Conservation (phyloP, 2,797 vertebrate species). For the Pampus argenteus region DNA sequence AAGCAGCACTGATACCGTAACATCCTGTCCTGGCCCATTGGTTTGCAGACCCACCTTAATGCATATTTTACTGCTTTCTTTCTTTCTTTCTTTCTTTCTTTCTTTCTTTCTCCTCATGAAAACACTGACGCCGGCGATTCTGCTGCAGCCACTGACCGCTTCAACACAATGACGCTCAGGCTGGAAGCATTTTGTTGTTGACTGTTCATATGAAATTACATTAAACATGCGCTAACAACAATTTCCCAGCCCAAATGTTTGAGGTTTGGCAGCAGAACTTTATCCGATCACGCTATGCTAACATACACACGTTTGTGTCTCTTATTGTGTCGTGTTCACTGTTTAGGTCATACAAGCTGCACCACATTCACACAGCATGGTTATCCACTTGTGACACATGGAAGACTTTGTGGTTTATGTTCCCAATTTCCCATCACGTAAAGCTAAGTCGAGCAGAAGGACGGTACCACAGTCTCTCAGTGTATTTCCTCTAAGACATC, state of each 20-base stretch:
- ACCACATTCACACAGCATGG: not conserved
- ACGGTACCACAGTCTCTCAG: not conserved
- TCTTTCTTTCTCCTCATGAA: not conserved
- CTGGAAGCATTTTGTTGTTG: too few species aligned
- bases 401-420: not conserved
- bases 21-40: slow-evolving; percentile 27
- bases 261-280: too few species aligned
- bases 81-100: not conserved
- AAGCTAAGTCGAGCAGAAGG: slow-evolving; percentile 42
- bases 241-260: too few species aligned
- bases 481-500: slow-evolving; percentile 2
- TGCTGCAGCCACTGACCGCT: too few species aligned
- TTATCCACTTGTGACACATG: not conserved
- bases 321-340: too few species aligned
- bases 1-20: slow-evolving; percentile 27
- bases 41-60: slow-evolving; percentile 51
- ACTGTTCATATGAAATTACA: too few species aligned
- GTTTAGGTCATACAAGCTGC: not conserved
- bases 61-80: slow-evolving; percentile 48
- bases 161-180: too few species aligned
- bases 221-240: too few species aligned
- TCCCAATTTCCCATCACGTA: slow-evolving; percentile 39
- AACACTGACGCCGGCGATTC: too few species aligned
- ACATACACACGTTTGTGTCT: too few species aligned
- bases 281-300: too few species aligned